Base-by-base conservation (phyloP, 2,113 vertebrate species). In the Lathamus discolor region DNA sequence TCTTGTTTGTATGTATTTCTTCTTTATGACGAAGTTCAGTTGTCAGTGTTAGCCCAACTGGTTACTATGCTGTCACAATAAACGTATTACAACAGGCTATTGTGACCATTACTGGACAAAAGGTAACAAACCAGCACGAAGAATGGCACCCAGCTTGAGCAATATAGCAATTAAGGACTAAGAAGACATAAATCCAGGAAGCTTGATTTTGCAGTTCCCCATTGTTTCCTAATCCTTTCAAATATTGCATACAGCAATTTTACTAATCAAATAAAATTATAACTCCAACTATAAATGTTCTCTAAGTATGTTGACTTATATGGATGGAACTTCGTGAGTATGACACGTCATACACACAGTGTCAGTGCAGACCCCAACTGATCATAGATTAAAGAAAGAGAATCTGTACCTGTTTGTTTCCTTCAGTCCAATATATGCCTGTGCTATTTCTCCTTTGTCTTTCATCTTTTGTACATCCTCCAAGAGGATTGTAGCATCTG, bases 401-500 rank as follows among this genome's bases (percentile, higher is more conserved):
- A 88, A 64, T n/a, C 83, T 72, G 72, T 98, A 98, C 98, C 99
- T 99, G 98, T 99, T 99, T 43, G 99, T 99, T 94, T 99, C 99
- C 97, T 99, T 99, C 96, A 99, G 98, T n/a, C 99, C 98, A 54
- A 99, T 97, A 95, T 99, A 99, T 0, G 99, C 99, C 97, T 99
- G 99, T 62, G 99, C 99, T 96, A 99, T 98, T 98, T 99, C 99
- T 51, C 99, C 99, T 87, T 98, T 98, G 82, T 99, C 99, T 91
- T 99, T 99, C 98, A 99, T 98, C 97, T 99, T 99, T 24, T 99
- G 98, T 41, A 99, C 98, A 81, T 99, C 99, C 94, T 99, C 98
- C 81, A 98, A 97, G 83, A 99, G 98, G 75, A 99, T 96, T 41
- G 99, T 98, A 24, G 99, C 97, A 93, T 99, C 99, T 5, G 99